Evolutionary conservation across 2,797 vertebrate genomes (phyloP).

Genomic region (Adrianichthys oophorus): DNA sequence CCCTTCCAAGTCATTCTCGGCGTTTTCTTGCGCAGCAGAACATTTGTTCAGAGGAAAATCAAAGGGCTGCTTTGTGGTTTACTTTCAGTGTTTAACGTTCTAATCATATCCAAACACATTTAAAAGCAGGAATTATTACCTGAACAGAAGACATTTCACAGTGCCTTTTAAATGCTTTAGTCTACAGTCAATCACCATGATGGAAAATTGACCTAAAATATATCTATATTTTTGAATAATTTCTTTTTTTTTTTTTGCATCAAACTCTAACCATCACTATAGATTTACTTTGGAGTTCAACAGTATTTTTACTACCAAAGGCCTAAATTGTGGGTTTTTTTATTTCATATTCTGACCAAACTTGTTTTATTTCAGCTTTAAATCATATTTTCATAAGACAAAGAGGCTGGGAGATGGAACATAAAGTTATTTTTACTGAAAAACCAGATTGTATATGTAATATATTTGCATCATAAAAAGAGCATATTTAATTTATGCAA

Average conservation of each 20-base stretch:
- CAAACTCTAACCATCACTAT: neutral
- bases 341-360: constrained; percentile 10
- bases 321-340: neutral
- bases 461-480: constrained; percentile 81
- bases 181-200: neutral
- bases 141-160: constrained; percentile 25
- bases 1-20: neutral
- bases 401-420: constrained; percentile 48
- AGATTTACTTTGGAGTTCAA: neutral
- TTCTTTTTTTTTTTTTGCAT: neutral
- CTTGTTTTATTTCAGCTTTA: neutral
- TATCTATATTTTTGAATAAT: neutral
- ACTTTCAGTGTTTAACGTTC: neutral
- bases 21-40: neutral
- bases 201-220: neutral
- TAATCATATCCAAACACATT: neutral
- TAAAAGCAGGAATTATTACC: too few relatives aligned
- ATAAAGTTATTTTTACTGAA: constrained; percentile 73
- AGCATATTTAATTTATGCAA: constrained; percentile 77
- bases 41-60: neutral
- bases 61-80: constrained; percentile 7
- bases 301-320: constrained; percentile 1
- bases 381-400: constrained; percentile 32
- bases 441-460: constrained; percentile 72
- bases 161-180: constrained; percentile 48